phyloP scores from a whole-genome alignment of 2,113 vertebrate genomes.

The Cygnus buccinator region DNA sequence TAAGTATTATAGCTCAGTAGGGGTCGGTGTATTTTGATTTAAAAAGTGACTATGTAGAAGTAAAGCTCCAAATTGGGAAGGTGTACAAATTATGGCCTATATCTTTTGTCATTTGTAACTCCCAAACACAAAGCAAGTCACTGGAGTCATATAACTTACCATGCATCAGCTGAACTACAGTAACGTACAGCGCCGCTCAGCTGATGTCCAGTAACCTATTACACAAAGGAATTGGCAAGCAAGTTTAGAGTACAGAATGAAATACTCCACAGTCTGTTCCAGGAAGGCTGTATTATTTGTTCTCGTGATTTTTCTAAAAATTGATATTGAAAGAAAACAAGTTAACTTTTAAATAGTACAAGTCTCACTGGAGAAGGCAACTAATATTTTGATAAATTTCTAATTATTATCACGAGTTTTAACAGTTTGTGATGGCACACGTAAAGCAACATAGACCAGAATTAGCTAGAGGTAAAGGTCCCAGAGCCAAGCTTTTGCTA shows the following conservation, averaged over 20 bases:
- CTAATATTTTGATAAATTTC: neutral
- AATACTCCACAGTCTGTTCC: neutral
- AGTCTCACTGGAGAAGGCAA: neutral
- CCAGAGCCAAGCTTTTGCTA: neutral
- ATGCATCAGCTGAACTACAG: neutral
- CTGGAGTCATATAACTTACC: neutral
- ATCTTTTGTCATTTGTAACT: neutral
- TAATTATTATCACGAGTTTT: neutral
- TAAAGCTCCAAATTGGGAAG: neutral
- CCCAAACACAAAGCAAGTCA: neutral
- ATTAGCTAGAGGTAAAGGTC: neutral
- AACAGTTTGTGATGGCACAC: neutral
- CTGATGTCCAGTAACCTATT: neutral
- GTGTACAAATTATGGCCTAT: neutral
- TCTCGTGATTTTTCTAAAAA: neutral
- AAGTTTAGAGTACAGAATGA: neutral
- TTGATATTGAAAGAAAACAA: neutral
- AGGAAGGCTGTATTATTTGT: neutral
- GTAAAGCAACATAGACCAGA: neutral
- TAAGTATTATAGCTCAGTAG: neutral
- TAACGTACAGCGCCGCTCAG: neutral
- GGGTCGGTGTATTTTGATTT: neutral
- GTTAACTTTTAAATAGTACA: neutral
- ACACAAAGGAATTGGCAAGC: neutral
- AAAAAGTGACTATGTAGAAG: neutral